Base-by-base conservation (phyloP, 1,140 invertebrate genomes). In the Antheraea mylitta region DNA sequence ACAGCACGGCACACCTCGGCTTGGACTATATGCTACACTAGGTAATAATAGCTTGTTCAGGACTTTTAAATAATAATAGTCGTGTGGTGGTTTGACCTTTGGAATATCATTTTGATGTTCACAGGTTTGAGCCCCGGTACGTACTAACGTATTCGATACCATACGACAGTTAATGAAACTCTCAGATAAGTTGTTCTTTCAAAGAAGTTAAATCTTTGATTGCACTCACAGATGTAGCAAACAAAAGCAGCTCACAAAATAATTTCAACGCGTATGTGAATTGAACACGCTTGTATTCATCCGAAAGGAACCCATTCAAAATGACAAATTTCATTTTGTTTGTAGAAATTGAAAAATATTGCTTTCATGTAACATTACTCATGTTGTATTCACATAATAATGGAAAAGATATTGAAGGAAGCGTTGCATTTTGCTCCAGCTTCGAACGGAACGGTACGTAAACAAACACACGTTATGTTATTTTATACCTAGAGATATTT, bases 371-470 rank as follows among this genome's bases (percentile, higher is more conserved):
- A 81, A 76, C 72, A 73, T 81, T 68, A 82, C 75, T 79, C 73
- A 38, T 67, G 67, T 59, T 59, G 61, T 69, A 83, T 84, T 87
- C 79, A 76, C 62, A 83, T 81, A 75, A 70, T 84, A 87, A 89
- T 87, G 76, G 76, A 77, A 78, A 68, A 75, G 69, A 78, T 79
- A 81, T 81, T 72, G 74, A 76, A 82, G 64, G 72, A 80, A 74
- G 69, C 72, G 66, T 69, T 71, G 69, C 74, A 76, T 72, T 72
- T 68, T 45, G 58, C 45, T 53, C 16, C 45, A 16, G 16, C 64
- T 36, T 76, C 69, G 60, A 78, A 76, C 71, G 75, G 38, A 42
- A 42, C 11, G 38, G 38, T 42, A 42, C 77, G 82, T 73, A 83
- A 76, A 79, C 70, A 63, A 58, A 53, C 77, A 74, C 77, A 76